Base-by-base conservation (phyloP, 2,113 vertebrate genomes). In the Trachemys scripta region DNA sequence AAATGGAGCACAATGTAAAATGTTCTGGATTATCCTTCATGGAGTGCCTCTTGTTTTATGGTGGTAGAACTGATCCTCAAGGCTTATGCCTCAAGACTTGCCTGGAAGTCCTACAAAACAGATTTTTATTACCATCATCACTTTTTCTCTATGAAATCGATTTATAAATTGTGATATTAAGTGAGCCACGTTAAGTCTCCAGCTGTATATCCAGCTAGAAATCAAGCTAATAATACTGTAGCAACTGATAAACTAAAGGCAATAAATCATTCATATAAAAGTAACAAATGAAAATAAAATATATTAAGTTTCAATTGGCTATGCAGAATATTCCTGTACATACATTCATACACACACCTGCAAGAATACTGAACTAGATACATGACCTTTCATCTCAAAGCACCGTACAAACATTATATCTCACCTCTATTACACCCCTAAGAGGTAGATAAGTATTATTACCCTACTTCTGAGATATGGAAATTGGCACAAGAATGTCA, bases 281-380 rank as follows among this genome's bases (percentile, higher is more conserved):
- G 7, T 29, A 83, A 0, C 29, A n/a, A 82, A 84, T 92, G 94
- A 90, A 2, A 11, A 42, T 80, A 42, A 12, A 5, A 84, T 24
- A 76, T 25, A 25, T 24, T 17, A 51, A 81, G 35, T 85, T 95
- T 75, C 38, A 80, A 5, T 5, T 82, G 49, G 72, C 56, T 85
- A 51, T 42, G 6, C 0, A 56, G 57, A 2, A 25, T 62, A 72
- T 4, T 47, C 10, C 83, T 65, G 6, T 0, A 59, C 38, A 42
- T 13, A 20, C 8, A 79, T 0, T 0, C 0, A 0, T 20, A 11
- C 20, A 35, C 76, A 51, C 49, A 75, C 24, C 24, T 54, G 79
- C 51, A 79, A 81, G 42, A 17, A 49, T 1, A 1, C 29, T 27
- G 2, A 16, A 57, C 90, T 75, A 82, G n/a, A 75, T 82, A 62